Base-by-base conservation (phyloP, 2,113 vertebrate genomes). In the Girardinichthys multiradiatus region DNA sequence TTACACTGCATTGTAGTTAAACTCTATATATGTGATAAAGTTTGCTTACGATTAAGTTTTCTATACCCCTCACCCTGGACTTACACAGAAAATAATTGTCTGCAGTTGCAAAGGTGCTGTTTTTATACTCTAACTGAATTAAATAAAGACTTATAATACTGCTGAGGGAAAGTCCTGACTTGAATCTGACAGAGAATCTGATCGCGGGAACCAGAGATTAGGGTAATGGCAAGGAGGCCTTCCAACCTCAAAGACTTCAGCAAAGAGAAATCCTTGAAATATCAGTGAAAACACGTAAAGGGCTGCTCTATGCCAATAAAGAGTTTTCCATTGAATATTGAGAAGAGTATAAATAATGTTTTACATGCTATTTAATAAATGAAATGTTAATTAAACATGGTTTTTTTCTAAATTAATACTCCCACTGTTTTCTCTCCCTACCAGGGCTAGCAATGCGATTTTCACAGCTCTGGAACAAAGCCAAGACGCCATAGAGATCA, bases 401-500 rank as follows among this genome's bases (percentile, higher is more conserved):
- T n/a, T 7, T 45, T 45, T 45, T 19, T 19, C 42, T 6, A 45
- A 45, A 45, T 45, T 7, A 45, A 45, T 45, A 45, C 14, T 19
- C 17, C 31, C 6, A 15, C 15, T 76, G 45, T 80, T 82, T 15
- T 85, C 26, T 82, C 15, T 64, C 64, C 28, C 21, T 63, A 27
- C 45, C 57, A 99, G 98, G 95, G 97, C 97, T 67, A 97, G 96
- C 86, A 97, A 97, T 88, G 96, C 97, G 90, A 92, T 99, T 91
- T 98, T 99, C 90, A 96, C 96, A 79, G 97, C 97, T 60, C 87
- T 99, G 92, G 97, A 99, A 89, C 98, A 96, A 93, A 98, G 96
- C 88, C 97, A 98, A 93, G 98, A 99, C 93, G 97, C 97, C 90
- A 94, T 99, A 87, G 96, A 99, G 92, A 99, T 99, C 91, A 98